These are phyloP conservation scores for Leptonema lineaticorne DNA, from an alignment of 1,140 invertebrate genomes.

Conservation along the genomic window DNA sequence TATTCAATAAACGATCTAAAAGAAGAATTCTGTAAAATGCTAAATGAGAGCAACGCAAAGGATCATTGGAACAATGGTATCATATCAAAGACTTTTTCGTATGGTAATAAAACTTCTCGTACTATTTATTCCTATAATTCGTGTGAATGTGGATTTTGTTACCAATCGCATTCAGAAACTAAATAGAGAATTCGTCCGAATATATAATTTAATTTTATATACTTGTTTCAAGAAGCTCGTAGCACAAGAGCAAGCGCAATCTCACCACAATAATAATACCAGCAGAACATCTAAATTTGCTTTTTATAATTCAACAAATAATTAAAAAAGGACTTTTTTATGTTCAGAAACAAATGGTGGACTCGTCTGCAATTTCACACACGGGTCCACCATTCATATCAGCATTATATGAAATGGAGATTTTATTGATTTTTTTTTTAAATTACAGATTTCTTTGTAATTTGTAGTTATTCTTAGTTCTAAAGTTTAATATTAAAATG, in stretches of 20 bases:
- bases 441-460: too few relatives aligned
- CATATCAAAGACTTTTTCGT: not conserved
- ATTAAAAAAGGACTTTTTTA: not conserved
- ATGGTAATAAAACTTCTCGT: too few relatives aligned
- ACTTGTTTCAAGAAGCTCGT: not conserved
- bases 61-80: not conserved
- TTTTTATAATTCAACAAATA: not conserved
- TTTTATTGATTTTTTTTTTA: too few relatives aligned
- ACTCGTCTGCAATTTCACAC: not conserved
- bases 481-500: not conserved
- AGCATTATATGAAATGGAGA: not conserved
- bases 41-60: not conserved
- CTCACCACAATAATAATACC: not conserved
- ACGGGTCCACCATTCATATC: not conserved
- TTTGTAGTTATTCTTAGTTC: not conserved
- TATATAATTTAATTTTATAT: conserved; percentile 1
- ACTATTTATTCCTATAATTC: too few relatives aligned
- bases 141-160: too few relatives aligned
- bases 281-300: not conserved
- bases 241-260: not conserved
- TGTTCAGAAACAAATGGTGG: not conserved
- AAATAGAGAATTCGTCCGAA: too few relatives aligned
- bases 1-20: too few relatives aligned
- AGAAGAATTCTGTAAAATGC: too few relatives aligned
- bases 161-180: too few relatives aligned